Percentiles rank a stretch among this genome's conserved stretches.
Evolutionary conservation across 2,888 invertebrate genomes (phyloP).

Genomic region (Cylindroiulus punctatus): DNA sequence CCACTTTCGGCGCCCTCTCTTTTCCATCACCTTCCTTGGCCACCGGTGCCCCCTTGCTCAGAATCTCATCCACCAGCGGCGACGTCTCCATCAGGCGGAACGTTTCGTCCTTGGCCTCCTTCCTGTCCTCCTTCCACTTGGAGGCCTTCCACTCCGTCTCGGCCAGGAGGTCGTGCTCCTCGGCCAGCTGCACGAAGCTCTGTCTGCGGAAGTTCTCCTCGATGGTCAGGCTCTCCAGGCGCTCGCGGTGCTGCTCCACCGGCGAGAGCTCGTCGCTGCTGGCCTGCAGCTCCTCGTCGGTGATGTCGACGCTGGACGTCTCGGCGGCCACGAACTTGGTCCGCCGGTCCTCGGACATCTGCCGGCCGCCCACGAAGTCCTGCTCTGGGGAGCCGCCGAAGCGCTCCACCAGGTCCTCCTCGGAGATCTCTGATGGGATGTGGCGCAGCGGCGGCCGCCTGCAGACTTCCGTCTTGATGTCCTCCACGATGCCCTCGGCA

Average conservation of each 20-base stretch:
- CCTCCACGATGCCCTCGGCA: constrained; percentile 69
- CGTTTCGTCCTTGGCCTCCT: background rate
- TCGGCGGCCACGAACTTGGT: constrained; percentile 64
- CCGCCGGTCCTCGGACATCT: constrained; percentile 19
- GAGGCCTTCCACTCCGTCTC: constrained; percentile 52
- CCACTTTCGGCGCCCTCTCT: background rate
- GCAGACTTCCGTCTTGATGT: constrained; percentile 70
- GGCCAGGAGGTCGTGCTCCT: constrained; percentile 3
- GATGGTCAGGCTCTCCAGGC: constrained; percentile 51
- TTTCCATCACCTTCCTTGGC: background rate
- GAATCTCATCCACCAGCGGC: background rate
- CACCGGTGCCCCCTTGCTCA: background rate
- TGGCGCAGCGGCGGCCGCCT: constrained; percentile 59
- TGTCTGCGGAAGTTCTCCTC: constrained; percentile 70
- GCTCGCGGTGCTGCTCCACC: constrained; percentile 56
- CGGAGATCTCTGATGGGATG: constrained; percentile 62
- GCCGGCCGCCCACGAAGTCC: constrained; percentile 28
- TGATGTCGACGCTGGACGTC: constrained; percentile 71
- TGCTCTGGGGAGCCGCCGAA: constrained; percentile 57
- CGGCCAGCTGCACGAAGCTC: constrained; percentile 61
- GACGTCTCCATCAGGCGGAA: background rate
- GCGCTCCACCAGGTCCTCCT: constrained; percentile 62
- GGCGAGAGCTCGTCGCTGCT: constrained; percentile 70
- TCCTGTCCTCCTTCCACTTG: background rate
- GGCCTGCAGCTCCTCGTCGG: constrained; percentile 75